Percentiles rank a stretch among this genome's conserved stretches.
Evolutionary conservation across 2,888 invertebrate genomes (phyloP).

Genomic region (Cacoxenus indagator): DNA sequence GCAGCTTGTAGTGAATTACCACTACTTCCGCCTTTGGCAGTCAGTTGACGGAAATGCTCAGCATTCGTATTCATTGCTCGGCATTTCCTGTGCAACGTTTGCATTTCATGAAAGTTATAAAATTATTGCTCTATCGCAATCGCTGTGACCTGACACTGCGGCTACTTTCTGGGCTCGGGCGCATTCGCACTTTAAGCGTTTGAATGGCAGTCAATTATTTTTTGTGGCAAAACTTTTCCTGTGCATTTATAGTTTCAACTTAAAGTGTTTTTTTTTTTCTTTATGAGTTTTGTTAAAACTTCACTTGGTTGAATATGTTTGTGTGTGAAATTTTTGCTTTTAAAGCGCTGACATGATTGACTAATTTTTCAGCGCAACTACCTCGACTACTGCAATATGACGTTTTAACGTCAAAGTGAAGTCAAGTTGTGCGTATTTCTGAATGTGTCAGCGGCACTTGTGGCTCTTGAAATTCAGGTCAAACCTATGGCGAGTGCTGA

Average conservation of each 20-base stretch:
- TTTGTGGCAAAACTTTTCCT: slow-evolving; percentile 5
- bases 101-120: slow-evolving; percentile 8
- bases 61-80: slow-evolving; percentile 8
- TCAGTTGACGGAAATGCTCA: slow-evolving; percentile 9
- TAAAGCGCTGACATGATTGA: too few relatives aligned
- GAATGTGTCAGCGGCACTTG: background rate
- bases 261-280: too few relatives aligned
- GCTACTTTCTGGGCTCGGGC: background rate
- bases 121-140: background rate
- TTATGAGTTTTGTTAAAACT: too few relatives aligned
- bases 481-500: background rate
- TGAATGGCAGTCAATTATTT: slow-evolving; percentile 4
- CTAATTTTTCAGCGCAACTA: too few relatives aligned
- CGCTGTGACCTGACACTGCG: background rate
- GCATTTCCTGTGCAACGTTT: slow-evolving; percentile 16
- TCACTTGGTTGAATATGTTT: too few relatives aligned
- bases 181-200: background rate
- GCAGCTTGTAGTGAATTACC: background rate
- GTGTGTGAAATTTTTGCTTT: too few relatives aligned
- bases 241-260: too few relatives aligned
- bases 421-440: too few relatives aligned
- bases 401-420: too few relatives aligned
- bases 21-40: background rate
- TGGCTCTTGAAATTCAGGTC: background rate
- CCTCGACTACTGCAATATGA: too few relatives aligned